These are phyloP conservation scores for Rhagophthalmus giganteus DNA, from an alignment of 2,888 invertebrate genomes.

Conservation along the genomic window DNA sequence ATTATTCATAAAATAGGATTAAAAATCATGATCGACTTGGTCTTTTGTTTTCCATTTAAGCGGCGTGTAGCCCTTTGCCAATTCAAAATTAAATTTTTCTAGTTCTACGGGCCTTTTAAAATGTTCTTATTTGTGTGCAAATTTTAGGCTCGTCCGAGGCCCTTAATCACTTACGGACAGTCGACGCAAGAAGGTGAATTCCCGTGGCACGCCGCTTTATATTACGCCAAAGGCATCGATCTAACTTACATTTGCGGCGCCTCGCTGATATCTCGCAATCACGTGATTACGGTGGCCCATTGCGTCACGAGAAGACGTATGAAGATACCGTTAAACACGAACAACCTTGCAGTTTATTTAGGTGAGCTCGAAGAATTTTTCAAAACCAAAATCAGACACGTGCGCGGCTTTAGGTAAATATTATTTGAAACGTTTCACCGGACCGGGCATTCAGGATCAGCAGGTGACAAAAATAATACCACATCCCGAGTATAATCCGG, in stretches of 20 bases:
- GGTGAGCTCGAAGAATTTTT: no score
- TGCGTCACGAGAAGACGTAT: constrained; percentile 47
- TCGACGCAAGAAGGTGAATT: constrained; percentile 65
- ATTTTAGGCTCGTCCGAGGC: constrained; percentile 49
- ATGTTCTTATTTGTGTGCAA: constrained; percentile 30
- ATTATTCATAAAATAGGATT: no score
- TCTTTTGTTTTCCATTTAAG: no score
- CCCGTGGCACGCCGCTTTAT: constrained; percentile 71
- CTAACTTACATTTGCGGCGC: constrained; percentile 50
- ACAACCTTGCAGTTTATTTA: constrained; percentile 46
- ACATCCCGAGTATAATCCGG: constrained; percentile 47
- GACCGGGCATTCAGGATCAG: constrained; percentile 50
- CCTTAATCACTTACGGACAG: constrained; percentile 63
- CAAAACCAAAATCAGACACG: no score
- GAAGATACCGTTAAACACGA: constrained; percentile 37
- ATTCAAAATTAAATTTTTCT: background rate
- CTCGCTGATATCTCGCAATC: constrained; percentile 43
- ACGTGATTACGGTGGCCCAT: constrained; percentile 50
- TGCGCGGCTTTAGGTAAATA: constrained; percentile 46
- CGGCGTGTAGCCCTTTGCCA: no score
- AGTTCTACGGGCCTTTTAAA: no score
- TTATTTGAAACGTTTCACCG: constrained; percentile 50
- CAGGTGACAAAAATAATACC: constrained; percentile 45
- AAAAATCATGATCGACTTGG: no score
- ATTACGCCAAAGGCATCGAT: constrained; percentile 56